Conservation (phyloP, 2,888 invertebrate genomes). For the Gymnosoma rotundatum region DNA sequence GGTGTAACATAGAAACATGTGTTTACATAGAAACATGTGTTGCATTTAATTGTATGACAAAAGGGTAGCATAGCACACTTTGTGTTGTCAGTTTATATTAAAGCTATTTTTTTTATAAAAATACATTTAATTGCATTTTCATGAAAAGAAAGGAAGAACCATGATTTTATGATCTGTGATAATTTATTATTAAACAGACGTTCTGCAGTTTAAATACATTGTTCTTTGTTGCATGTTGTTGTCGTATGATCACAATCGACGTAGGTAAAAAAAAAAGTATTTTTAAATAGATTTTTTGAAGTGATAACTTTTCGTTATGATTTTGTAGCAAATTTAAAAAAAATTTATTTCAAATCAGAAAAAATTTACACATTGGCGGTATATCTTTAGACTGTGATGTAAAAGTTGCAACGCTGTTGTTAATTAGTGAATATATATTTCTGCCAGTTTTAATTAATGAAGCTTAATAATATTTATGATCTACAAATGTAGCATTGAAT, state of each 20-base stretch:
- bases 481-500: conserved; percentile 59
- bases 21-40: too few species aligned
- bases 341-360: background rate
- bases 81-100: too few species aligned
- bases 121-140: conserved; percentile 31
- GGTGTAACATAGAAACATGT: too few species aligned
- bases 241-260: too few species aligned
- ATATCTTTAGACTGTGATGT: background rate
- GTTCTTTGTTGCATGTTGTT: conserved; percentile 2
- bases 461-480: conserved; percentile 65
- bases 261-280: background rate
- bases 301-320: conserved; percentile 23
- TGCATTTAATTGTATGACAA: too few species aligned
- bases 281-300: conserved; percentile 38
- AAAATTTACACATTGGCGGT: conserved; percentile 6
- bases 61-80: too few species aligned
- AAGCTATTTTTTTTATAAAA: background rate
- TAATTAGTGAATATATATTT: conserved; percentile 64
- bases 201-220: conserved; percentile 29
- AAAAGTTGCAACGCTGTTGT: conserved; percentile 43
- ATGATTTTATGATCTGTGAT: conserved; percentile 17
- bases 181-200: conserved; percentile 28
- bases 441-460: conserved; percentile 64
- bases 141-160: background rate
- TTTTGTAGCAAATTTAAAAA: conserved; percentile 22